These are phyloP conservation scores for Oryzaephilus surinamensis DNA, from an alignment of 1,140 invertebrate genomes.

Conservation along the genomic window DNA sequence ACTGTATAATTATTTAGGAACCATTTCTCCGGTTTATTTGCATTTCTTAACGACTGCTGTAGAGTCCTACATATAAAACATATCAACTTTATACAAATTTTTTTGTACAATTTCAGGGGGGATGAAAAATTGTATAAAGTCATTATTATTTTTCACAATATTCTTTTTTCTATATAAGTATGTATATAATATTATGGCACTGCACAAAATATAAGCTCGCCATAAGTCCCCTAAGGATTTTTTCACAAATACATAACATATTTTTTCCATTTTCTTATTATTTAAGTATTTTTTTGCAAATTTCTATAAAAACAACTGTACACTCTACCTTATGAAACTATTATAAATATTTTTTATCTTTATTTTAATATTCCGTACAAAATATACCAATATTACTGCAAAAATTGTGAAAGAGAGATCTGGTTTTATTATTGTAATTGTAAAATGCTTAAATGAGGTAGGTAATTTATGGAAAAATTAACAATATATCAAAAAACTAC, in stretches of 20 bases:
- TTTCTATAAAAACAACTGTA: slow-evolving; percentile 25
- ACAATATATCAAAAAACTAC: slow-evolving; percentile 28
- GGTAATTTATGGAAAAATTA: slow-evolving; percentile 20
- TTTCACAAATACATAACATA: slow-evolving; percentile 15
- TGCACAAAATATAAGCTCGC: slow-evolving; percentile 28
- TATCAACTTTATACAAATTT: slow-evolving; percentile 14
- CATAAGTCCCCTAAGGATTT: slow-evolving; percentile 20
- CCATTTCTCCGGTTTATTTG: slow-evolving; percentile 33
- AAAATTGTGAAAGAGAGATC: slow-evolving; percentile 17
- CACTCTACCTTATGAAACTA: slow-evolving; percentile 17
- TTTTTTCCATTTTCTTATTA: slow-evolving; percentile 9
- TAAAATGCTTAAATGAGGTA: slow-evolving; percentile 30
- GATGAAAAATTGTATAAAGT: slow-evolving; percentile 14
- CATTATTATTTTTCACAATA: slow-evolving; percentile 8
- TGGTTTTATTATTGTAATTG: slow-evolving; percentile 17
- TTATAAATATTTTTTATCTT: slow-evolving; percentile 7
- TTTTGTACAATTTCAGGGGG: slow-evolving; percentile 2
- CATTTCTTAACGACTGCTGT: slow-evolving; percentile 28
- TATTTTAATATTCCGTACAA: slow-evolving; percentile 20
- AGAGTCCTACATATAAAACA: slow-evolving; percentile 22
- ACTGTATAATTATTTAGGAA: slow-evolving; percentile 34
- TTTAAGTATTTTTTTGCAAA: too few species aligned
- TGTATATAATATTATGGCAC: slow-evolving; percentile 24
- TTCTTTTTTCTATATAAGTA: too few species aligned
- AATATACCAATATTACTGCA: slow-evolving; percentile 23